Conservation (phyloP, 1,140 invertebrate genomes). For the Rhagoletis zephyria region DNA sequence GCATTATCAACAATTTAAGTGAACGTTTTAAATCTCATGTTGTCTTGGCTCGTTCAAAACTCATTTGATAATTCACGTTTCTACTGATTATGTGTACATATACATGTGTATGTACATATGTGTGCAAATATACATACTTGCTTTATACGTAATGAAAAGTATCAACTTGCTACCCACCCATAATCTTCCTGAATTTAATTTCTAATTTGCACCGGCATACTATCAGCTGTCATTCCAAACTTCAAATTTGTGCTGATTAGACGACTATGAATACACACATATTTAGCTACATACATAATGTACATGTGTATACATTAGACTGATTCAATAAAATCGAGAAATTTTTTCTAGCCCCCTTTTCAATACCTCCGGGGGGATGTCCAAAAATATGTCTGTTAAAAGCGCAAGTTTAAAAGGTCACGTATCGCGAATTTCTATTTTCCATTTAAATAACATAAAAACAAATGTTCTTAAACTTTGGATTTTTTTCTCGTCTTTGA, state of each 20-base stretch:
- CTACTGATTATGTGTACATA: not conserved
- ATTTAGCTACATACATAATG: not conserved
- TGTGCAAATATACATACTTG: not conserved
- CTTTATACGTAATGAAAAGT: not conserved
- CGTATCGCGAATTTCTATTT: no score
- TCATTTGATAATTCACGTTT: not conserved
- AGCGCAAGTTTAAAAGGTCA: no score
- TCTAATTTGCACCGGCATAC: constrained; percentile 9
- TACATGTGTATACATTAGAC: not conserved
- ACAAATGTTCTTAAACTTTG: no score
- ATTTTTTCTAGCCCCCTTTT: no score
- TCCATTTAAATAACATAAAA: no score
- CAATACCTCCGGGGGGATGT: no score
- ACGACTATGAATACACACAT: not conserved
- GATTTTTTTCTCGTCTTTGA: no score
- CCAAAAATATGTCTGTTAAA: no score
- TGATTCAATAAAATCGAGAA: no score
- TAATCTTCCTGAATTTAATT: constrained; percentile 47
- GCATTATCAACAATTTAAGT: constrained; percentile 23
- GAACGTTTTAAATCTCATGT: not conserved
- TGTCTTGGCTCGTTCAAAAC: not conserved
- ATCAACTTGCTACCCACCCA: not conserved
- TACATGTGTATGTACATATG: not conserved
- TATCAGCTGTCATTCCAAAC: constrained; percentile 27
- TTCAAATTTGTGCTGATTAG: constrained; percentile 15